These are phyloP conservation scores for Eupeodes corollae DNA, from an alignment of 1,140 invertebrate genomes.

Conservation along the genomic window DNA sequence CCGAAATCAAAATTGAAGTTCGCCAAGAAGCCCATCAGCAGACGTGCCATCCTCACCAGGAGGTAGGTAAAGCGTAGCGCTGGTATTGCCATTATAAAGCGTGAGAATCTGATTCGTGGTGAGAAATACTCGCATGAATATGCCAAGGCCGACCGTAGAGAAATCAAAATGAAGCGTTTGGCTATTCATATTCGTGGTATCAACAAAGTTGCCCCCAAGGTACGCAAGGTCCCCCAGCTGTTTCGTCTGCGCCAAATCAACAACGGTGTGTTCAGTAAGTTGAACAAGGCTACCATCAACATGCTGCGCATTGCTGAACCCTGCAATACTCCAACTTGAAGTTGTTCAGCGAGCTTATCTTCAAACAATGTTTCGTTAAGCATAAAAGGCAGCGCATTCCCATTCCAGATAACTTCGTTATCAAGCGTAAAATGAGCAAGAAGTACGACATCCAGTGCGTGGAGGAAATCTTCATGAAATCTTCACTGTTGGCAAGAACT, in stretches of 20 bases:
- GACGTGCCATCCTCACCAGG: slow-evolving; percentile 51
- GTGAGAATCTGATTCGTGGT: slow-evolving; percentile 76
- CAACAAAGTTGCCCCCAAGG: slow-evolving; percentile 68
- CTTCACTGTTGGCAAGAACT: slow-evolving; percentile 81
- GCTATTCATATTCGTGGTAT: slow-evolving; percentile 96
- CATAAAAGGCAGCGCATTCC: slow-evolving; percentile 72
- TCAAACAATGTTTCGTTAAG: slow-evolving; percentile 96
- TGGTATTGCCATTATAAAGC: slow-evolving; percentile 29
- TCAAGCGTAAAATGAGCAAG: slow-evolving; percentile 78
- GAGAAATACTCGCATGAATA: slow-evolving; percentile 96
- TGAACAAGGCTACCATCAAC: slow-evolving; percentile 89
- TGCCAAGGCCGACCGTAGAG: slow-evolving; percentile 57
- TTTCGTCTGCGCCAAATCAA: slow-evolving; percentile 95
- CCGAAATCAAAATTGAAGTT: slow-evolving; percentile 93
- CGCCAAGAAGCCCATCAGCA: slow-evolving; percentile 69
- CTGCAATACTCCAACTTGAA: slow-evolving; percentile 94
- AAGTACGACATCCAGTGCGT: slow-evolving; percentile 83
- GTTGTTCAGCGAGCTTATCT: slow-evolving; percentile 88
- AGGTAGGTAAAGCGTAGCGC: slow-evolving; percentile 27
- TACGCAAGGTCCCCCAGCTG: slow-evolving; percentile 87
- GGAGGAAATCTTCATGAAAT: slow-evolving; percentile 99
- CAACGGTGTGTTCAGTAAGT: slow-evolving; percentile 91
- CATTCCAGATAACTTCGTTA: slow-evolving; percentile 86
- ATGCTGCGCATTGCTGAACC: slow-evolving; percentile 95
- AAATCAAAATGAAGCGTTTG: slow-evolving; percentile 68